phyloP scores from a whole-genome alignment of 2,113 vertebrate genomes.

The Hymenochirus boettgeri region DNA sequence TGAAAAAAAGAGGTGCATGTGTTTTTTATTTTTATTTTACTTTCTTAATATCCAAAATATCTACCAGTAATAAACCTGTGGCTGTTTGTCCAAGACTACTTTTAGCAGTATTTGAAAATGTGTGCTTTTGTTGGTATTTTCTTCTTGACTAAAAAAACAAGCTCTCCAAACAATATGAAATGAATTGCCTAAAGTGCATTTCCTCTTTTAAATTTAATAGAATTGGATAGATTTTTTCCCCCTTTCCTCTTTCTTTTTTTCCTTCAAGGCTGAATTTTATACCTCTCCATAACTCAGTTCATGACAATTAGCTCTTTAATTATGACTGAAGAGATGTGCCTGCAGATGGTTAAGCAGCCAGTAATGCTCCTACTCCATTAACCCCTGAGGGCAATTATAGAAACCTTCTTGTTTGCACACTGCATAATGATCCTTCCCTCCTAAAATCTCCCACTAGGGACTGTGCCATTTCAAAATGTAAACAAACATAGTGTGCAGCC shows the following conservation, averaged over 20 bases:
- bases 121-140: no score
- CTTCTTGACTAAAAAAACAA: no score
- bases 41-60: no score
- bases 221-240: constrained; percentile 9
- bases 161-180: no score
- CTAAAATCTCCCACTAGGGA: constrained; percentile 34
- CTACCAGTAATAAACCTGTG: no score
- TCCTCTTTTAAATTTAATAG: neutral
- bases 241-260: constrained; percentile 7
- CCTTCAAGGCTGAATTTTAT: no score
- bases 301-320: constrained; percentile 42
- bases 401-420: constrained; percentile 37
- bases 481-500: constrained; percentile 5
- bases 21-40: no score
- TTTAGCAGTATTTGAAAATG: no score
- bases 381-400: constrained; percentile 35
- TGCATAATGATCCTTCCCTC: constrained; percentile 34
- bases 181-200: no score
- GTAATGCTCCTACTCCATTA: constrained; percentile 21
- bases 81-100: no score
- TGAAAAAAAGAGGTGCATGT: no score
- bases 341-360: constrained; percentile 40
- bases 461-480: constrained; percentile 4
- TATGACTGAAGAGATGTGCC: constrained; percentile 37
- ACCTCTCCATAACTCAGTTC: no score